Base-by-base conservation (phyloP, 2,113 vertebrate species). In the Neogobius melanostomus region DNA sequence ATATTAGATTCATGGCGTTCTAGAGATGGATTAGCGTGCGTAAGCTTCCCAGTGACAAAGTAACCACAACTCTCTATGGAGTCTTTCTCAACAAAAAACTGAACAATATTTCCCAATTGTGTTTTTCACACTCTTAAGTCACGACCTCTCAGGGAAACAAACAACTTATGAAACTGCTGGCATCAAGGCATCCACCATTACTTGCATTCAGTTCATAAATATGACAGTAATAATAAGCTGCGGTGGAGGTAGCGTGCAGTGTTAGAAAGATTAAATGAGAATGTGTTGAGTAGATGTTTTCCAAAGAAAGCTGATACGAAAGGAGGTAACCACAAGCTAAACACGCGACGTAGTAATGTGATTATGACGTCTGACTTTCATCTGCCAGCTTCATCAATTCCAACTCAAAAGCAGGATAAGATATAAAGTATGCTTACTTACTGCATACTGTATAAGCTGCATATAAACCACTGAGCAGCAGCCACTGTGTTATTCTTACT, bases 41-140 rank as follows among this genome's bases (percentile, higher is more conserved):
- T 36, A 14, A 49, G 60, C 12, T 10, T 14, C 21, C 2, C 56
- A 9, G 56, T 46, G 59, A 54, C 47, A 72, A 49, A 52, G 63
- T 15, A 49, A 61, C 48, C 17, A 50, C 44, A 15, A 46, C 21
- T 21, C 2, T 59, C 56, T 21, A n/a, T 28, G 28, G 60, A n/a
- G 51, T 70, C 36, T 16, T 69, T 57, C 46, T 51, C 47, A 65
- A 48, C 8, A 57, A 47, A 64, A 36, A 64, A 7, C 36, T 61
- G 42, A 44, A 46, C 57, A 65, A 12, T 46, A 51, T 77, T 82
- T 49, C 69, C 36, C 11, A 65, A 71, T 44, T 65, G 8, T 60
- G 14, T 60, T 63, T 16, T 6, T 73, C 59, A 80, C 66, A 78
- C 11, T 15, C 15, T 54, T 51, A n/a, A 61, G 6, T 59, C 56